Percentiles rank a stretch among this genome's conserved stretches.
Evolutionary conservation across 2,888 invertebrate genomes (phyloP).

Genomic region (Branchinecta sandiegonensis): DNA sequence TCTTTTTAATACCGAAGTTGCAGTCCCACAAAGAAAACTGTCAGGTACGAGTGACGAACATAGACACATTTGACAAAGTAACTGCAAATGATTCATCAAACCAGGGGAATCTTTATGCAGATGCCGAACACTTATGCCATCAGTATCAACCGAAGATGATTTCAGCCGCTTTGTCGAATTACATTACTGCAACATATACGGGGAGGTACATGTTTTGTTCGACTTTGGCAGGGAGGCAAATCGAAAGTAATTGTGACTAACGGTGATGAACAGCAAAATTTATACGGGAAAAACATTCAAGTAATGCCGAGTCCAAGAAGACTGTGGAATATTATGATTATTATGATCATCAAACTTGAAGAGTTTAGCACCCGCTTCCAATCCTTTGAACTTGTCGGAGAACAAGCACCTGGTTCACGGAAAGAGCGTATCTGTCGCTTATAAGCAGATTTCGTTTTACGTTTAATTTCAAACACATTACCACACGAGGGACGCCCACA

Average conservation of each 20-base stretch:
- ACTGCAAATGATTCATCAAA: not conserved
- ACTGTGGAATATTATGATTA: conserved; percentile 5
- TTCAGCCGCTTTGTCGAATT: no score
- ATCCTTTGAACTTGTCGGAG: no score
- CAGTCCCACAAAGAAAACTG: no score
- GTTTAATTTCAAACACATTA: not conserved
- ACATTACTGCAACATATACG: no score
- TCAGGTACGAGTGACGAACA: no score
- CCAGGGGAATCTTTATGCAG: no score
- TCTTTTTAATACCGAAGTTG: no score
- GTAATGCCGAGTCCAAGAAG: conserved; percentile 6
- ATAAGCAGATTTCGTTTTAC: not conserved
- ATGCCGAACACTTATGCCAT: no score
- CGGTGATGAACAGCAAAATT: no score
- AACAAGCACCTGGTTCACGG: conserved; percentile 11
- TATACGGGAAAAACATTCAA: not conserved
- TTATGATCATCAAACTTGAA: conserved; percentile 1
- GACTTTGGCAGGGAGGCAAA: not conserved
- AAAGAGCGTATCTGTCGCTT: not conserved
- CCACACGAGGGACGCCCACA: not conserved
- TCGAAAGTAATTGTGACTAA: not conserved
- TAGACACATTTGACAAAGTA: no score
- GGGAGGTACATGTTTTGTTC: conserved; percentile 7
- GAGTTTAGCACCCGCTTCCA: conserved; percentile 2
- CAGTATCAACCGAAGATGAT: no score